phyloP scores from a whole-genome alignment of 1,140 invertebrate genomes.

The Trichonephila clavipes region DNA sequence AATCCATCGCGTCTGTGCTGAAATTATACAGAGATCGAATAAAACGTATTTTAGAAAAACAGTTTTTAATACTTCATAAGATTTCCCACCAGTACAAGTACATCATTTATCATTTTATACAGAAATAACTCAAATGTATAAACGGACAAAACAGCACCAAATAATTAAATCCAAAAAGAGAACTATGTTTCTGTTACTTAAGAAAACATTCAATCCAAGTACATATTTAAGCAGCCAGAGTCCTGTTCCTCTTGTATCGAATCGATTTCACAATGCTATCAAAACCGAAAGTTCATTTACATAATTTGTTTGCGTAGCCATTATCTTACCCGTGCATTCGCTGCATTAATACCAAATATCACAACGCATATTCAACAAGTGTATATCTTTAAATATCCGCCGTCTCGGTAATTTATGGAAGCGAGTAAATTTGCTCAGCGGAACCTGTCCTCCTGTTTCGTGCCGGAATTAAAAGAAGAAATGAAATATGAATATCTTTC shows the following conservation, averaged over 20 bases:
- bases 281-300: conserved; percentile 6
- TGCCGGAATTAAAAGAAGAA: not conserved
- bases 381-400: not conserved
- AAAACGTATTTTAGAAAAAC: too few species aligned
- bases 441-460: not conserved
- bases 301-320: conserved; percentile 41
- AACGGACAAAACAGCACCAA: too few species aligned
- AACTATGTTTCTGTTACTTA: not conserved
- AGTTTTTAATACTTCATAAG: too few species aligned
- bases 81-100: too few species aligned
- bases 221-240: not conserved
- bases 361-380: conserved; percentile 29
- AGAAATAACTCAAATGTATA: too few species aligned
- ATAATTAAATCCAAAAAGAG: not conserved
- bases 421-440: conserved; percentile 8
- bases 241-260: not conserved
- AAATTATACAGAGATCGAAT: too few species aligned
- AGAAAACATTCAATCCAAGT: not conserved
- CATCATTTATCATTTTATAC: too few species aligned
- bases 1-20: too few species aligned
- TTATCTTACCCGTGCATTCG: not conserved
- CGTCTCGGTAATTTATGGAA: not conserved
- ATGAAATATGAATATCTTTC: not conserved
- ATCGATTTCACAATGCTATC: not conserved
- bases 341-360: not conserved